A percentile compares a stretch with the other conserved stretches of the same genome.
Conservation (phyloP, 2,797 vertebrate species). For the Amblyraja radiata region DNA sequence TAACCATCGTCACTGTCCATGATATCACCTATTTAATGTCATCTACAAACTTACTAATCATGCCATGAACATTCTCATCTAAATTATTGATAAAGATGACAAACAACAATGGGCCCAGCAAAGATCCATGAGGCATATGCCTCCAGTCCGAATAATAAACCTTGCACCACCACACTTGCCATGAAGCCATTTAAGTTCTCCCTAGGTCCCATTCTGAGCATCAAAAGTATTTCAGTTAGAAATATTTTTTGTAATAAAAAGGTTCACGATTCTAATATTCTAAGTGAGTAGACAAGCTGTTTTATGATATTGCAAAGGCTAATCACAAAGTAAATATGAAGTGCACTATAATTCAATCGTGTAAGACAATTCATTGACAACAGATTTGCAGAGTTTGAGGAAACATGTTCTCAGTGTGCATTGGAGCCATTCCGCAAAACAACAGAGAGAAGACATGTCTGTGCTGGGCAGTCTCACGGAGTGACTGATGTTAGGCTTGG, state of each 20-base stretch:
- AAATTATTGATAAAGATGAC: too few species aligned
- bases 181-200: too few species aligned
- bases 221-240: neutral
- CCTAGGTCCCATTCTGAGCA: neutral
- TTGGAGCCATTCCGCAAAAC: neutral
- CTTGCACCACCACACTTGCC: too few species aligned
- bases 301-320: neutral
- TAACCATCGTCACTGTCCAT: too few species aligned
- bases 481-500: neutral
- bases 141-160: too few species aligned
- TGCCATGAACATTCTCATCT: too few species aligned
- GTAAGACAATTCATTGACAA: neutral
- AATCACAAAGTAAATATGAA: neutral
- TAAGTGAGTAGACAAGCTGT: neutral
- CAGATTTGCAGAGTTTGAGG: neutral
- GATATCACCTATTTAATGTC: too few species aligned
- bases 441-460: neutral
- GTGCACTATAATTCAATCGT: neutral
- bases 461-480: neutral
- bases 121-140: too few species aligned
- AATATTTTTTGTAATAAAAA: neutral
- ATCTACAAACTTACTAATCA: too few species aligned
- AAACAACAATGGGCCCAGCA: too few species aligned
- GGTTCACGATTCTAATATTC: neutral
- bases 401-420: neutral